Evolutionary conservation across 1,140 invertebrate genomes (phyloP), one percentile per base, ranked within the genome.

Genomic region (Papilio glaucus): DNA sequence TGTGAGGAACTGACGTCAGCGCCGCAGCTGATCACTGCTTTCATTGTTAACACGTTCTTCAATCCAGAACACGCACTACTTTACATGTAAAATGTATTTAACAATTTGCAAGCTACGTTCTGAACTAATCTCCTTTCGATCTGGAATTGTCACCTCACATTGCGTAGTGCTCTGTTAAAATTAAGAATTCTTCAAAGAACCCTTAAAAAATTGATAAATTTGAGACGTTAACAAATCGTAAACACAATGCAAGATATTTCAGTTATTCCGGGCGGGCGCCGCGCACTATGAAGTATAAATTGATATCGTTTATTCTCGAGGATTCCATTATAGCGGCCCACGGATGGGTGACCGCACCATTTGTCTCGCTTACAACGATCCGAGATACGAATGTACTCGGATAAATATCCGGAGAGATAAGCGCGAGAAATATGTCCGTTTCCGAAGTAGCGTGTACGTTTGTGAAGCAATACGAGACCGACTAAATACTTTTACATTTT

Each of bases 291-390:
- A 18, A 57, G 18, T 57, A 57, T 24, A 57, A 57, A 57, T 57
- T 57, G 49, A 57, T 12, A 57, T 57, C 49, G 49, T 57, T 57
- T 57, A 57, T 57, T 57, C 49, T 57, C 18, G 21, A 57, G 49
- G 9, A 26, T 57, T 57, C 49, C 49, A 57, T 57, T 57, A 57
- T 21, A 57, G 18, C 49, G 49, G 49, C 49, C 49, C 49, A 57
- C 49, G 49, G 49, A 26, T 57, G 49, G 49, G 49, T 57, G 49
- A 57, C 49, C 49, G 49, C 21, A 21, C 49, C 49, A 53, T 53
- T 53, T 4, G 8, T 53, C 49, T 53, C 49, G 21, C 21, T 53
- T 21, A 53, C 49, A 33, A 33, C 29, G 49, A 24, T 21, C 9
- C 49, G 18, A 24, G 49, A 53, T 53, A 21, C 49, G 21, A 6